A percentile compares a stretch with the other conserved stretches of the same genome.
phyloP scores from a whole-genome alignment of 2,113 vertebrate genomes.

The Oreochromis tanganicae region DNA sequence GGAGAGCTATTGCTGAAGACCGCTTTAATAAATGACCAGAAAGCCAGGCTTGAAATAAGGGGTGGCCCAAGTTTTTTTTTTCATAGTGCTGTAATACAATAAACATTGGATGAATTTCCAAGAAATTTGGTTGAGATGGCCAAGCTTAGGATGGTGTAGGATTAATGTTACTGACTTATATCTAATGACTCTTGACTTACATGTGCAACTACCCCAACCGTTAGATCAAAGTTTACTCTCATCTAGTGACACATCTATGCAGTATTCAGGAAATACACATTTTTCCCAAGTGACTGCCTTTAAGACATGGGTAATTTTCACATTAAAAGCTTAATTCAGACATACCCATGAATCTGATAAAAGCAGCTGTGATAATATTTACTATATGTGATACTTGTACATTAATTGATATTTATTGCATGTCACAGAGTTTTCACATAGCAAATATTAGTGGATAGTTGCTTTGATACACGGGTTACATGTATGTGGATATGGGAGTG shows the following conservation, averaged over 20 bases:
- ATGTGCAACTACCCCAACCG: neutral
- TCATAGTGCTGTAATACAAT: neutral
- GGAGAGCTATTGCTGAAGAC: neutral
- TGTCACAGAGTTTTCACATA: neutral
- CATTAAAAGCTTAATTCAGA: too few relatives aligned
- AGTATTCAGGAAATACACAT: neutral
- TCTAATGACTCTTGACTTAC: neutral
- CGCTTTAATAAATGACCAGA: neutral
- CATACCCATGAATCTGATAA: too few relatives aligned
- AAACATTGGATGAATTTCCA: neutral
- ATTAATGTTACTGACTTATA: neutral
- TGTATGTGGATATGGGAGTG: neutral
- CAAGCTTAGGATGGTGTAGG: neutral
- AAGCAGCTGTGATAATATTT: too few relatives aligned
- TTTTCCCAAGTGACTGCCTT: neutral
- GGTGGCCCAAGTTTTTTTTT: neutral
- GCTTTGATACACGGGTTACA: neutral
- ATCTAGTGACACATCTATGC: neutral
- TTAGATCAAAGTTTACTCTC: neutral
- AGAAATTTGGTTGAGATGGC: neutral
- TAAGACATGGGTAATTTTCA: neutral
- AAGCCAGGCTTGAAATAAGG: neutral
- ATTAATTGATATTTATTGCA: neutral
- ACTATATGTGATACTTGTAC: too few relatives aligned
- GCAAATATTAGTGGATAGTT: neutral